A percentile compares a stretch with the other conserved stretches of the same genome.
These are phyloP conservation scores for Pionites leucogaster DNA, from an alignment of 2,113 vertebrate genomes.

Conservation along the genomic window DNA sequence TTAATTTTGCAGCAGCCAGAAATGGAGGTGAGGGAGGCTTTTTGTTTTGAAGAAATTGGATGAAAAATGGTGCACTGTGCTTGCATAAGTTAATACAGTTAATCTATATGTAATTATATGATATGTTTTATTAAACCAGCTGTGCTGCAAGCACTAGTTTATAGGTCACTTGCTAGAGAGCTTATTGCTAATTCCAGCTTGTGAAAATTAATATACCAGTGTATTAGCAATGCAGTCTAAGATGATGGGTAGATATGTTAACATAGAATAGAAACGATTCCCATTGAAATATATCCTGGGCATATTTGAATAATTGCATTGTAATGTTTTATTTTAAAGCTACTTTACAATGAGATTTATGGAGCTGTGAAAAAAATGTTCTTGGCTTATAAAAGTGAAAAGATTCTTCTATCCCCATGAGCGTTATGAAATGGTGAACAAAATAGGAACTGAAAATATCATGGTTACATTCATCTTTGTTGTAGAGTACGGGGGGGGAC, in stretches of 20 bases:
- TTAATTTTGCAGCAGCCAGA: not conserved
- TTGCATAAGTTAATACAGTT: not conserved
- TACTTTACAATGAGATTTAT: not conserved
- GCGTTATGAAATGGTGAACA: slow-evolving; percentile 62
- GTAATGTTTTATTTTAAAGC: not conserved
- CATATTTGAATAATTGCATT: not conserved
- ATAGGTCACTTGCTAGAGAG: not conserved
- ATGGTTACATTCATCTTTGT: not conserved
- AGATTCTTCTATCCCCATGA: slow-evolving; percentile 19
- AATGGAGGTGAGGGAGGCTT: not conserved
- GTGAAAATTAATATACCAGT: not conserved
- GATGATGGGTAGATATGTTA: not conserved
- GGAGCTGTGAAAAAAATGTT: not conserved
- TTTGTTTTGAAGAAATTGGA: not conserved
- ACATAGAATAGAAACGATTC: not conserved
- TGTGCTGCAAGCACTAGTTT: not conserved
- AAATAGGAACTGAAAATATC: slow-evolving; percentile 63
- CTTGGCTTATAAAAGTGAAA: slow-evolving; percentile 45
- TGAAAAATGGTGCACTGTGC: not conserved
- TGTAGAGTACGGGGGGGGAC: not conserved
- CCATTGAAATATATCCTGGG: not conserved
- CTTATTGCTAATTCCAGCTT: not conserved
- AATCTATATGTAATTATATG: not conserved
- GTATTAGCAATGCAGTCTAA: not conserved
- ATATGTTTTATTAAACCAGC: not conserved